phyloP scores from a whole-genome alignment of 2,797 vertebrate genomes.

The Syngnathus acus region DNA sequence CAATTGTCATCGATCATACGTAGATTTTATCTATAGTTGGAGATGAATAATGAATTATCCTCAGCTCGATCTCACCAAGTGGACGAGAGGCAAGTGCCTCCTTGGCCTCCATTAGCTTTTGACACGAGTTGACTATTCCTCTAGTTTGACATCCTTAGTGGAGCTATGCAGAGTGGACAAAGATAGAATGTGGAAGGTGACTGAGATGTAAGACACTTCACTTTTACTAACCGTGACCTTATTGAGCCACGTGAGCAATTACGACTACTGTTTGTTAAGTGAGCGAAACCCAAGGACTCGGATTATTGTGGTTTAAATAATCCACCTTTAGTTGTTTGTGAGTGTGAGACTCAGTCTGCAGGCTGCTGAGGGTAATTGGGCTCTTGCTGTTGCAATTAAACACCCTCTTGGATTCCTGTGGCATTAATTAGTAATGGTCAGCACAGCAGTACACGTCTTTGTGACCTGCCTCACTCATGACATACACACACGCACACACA shows the following conservation, averaged over 20 bases:
- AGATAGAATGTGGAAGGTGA: neutral
- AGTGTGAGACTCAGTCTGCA: conserved; percentile 30
- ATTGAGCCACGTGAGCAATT: neutral
- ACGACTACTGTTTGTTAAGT: neutral
- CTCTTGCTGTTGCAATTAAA: conserved; percentile 52
- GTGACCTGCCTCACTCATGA: conserved; percentile 38
- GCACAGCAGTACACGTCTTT: conserved; percentile 46
- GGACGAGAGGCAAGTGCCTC: neutral
- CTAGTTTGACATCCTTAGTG: neutral
- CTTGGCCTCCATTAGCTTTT: neutral
- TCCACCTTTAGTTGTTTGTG: conserved; percentile 27
- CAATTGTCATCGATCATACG: no score
- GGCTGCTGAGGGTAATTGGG: conserved; percentile 32
- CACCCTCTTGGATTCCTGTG: conserved; percentile 32
- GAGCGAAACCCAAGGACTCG: conserved; percentile 29
- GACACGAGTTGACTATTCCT: neutral
- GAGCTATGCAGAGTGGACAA: neutral
- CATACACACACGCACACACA: conserved; percentile 3
- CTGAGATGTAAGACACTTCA: neutral
- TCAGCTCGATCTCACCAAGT: neutral
- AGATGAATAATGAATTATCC: neutral
- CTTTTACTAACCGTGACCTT: neutral
- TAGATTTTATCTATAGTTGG: no score
- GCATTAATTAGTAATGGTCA: conserved; percentile 60
- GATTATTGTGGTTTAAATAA: conserved; percentile 37